Base-by-base conservation (phyloP, 1,140 invertebrate genomes). In the Oncopodura yosiiana region DNA sequence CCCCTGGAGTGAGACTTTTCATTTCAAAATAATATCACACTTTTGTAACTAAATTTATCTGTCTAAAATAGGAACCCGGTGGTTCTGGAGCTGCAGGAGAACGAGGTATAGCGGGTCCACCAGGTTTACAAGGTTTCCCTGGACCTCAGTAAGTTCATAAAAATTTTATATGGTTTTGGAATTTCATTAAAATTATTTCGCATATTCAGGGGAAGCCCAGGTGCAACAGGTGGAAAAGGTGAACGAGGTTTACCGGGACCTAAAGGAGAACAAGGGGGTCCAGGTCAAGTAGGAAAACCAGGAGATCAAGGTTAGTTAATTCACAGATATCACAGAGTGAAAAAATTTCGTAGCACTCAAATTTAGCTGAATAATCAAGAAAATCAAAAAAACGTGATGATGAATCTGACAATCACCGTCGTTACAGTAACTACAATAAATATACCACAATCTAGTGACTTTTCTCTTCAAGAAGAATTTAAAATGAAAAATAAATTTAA, bases 51-150 rank as follows among this genome's bases (percentile, higher is more conserved):
- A 21, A 49, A n/a, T 39, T 19, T 65, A 32, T n/a, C 14, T 56
- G 76, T n/a, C n/a, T n/a, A n/a, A n/a, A n/a, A n/a, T n/a, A 86
- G 59, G 84, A 87, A 68, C 57, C 74, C 3, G 84, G 85, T n/a
- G 77, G 81, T 16, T 65, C 74, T n/a, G 83, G 84, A 18, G 75
- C 72, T 6, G 76, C 77, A 16, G 85, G 84, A 49, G 82, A 84
- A 62, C 68, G 82, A 61, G 83, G 80, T 26, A 66, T 69, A 19
- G 66, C 71, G 48, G 78, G 81, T 45, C 70, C 75, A 34, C 75
- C 74, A 60, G 81, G 81, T 44, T 57, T 71, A 14, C 75, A 75
- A 59, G 65, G 56, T 6, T 62, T 62, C 56, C 60, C 60, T 26
- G 60, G 60, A 6, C 55, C 55, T n/a, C 55, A 54, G 36, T 53